Percentiles rank a stretch among this genome's conserved stretches.
phyloP scores from a whole-genome alignment of 2,113 vertebrate genomes.

The Castor canadensis region DNA sequence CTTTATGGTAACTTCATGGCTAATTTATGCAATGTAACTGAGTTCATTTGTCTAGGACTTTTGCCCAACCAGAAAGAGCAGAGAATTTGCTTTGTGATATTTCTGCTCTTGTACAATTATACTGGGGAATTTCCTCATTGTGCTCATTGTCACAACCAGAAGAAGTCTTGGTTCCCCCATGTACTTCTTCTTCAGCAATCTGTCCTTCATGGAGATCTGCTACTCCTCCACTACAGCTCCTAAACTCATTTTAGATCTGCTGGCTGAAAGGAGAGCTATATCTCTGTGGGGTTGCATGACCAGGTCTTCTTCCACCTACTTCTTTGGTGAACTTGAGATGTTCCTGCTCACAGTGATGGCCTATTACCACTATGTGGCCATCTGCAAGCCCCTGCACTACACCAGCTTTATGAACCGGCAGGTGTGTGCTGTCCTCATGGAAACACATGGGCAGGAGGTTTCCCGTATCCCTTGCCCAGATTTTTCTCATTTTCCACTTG shows the following conservation, averaged over 20 bases:
- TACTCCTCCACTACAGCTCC: slow-evolving; percentile 62
- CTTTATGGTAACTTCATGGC: background rate
- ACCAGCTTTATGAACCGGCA: slow-evolving; percentile 40
- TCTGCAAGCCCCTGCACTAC: slow-evolving; percentile 67
- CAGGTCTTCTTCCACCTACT: slow-evolving; percentile 64
- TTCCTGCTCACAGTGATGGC: slow-evolving; percentile 67
- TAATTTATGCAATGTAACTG: slow-evolving; percentile 22
- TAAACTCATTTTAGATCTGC: slow-evolving; percentile 63
- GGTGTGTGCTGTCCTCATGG: slow-evolving; percentile 41
- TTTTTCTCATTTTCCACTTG: slow-evolving; percentile 53
- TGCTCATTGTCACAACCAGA: slow-evolving; percentile 35
- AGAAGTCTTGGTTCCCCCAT: slow-evolving; percentile 64
- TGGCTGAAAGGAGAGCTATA: slow-evolving; percentile 62
- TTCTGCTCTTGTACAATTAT: slow-evolving; percentile 62
- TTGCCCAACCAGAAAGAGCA: background rate
- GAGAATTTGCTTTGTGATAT: slow-evolving; percentile 52
- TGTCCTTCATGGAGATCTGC: slow-evolving; percentile 72
- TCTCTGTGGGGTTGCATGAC: slow-evolving; percentile 55
- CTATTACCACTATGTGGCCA: slow-evolving; percentile 55
- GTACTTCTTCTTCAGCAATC: slow-evolving; percentile 72
- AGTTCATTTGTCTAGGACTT: slow-evolving; percentile 67
- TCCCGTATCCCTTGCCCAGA: slow-evolving; percentile 60
- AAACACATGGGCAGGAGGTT: slow-evolving; percentile 46
- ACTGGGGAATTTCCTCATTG: slow-evolving; percentile 58
- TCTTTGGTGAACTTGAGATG: slow-evolving; percentile 60